These are phyloP conservation scores for Brienomyrus brachyistius DNA, from an alignment of 2,113 vertebrate species.

Conservation along the genomic window DNA sequence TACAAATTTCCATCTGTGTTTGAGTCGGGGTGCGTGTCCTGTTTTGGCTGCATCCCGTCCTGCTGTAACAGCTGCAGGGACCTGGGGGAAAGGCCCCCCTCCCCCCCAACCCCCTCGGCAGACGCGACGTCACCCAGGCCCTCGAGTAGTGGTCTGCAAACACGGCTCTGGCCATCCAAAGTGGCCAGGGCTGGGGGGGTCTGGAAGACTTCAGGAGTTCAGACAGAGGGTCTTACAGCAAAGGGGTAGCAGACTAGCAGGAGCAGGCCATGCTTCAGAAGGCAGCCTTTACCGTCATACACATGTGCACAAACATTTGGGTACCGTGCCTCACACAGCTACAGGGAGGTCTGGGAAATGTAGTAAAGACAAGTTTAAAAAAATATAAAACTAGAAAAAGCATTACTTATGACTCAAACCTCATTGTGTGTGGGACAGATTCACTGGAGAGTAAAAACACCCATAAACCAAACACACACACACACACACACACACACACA, in stretches of 20 bases:
- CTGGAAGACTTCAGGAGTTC: neutral
- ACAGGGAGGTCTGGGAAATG: neutral
- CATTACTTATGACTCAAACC: neutral
- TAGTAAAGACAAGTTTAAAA: neutral
- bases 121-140: neutral
- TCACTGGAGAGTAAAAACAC: neutral
- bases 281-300: neutral
- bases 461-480: neutral
- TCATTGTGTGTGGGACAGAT: neutral
- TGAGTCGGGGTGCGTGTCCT: neutral
- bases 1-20: neutral
- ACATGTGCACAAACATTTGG: neutral
- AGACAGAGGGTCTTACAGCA: neutral
- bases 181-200: neutral
- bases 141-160: neutral
- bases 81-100: neutral
- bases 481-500: neutral
- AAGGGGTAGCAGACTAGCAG: neutral
- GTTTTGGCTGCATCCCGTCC: neutral
- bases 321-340: neutral
- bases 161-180: neutral
- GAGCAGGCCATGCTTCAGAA: neutral
- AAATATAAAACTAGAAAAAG: neutral
- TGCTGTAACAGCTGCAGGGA: neutral
- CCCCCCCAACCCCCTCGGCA: neutral